phyloP scores from a whole-genome alignment of 2,113 vertebrate species.

The Connochaetes taurinus region DNA sequence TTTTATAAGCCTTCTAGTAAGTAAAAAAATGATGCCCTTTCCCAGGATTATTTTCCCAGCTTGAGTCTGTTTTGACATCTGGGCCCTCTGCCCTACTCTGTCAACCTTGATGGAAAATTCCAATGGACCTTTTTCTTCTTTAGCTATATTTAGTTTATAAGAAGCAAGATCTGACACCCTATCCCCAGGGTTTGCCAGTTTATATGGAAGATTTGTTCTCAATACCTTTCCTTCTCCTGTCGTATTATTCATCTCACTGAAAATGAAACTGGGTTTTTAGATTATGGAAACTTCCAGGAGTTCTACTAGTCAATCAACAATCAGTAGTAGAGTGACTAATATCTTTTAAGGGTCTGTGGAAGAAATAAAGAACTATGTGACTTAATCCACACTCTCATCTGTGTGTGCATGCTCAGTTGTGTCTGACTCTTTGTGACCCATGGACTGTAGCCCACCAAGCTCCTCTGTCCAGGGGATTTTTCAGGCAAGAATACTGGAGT shows the following conservation, averaged over 20 bases:
- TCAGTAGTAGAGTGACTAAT: neutral
- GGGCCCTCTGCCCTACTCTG: neutral
- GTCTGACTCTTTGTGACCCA: neutral
- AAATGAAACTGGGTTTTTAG: neutral
- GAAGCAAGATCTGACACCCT: neutral
- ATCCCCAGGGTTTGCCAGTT: neutral
- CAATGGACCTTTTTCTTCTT: neutral
- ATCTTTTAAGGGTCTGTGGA: neutral
- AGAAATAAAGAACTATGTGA: neutral
- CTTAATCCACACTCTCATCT: neutral
- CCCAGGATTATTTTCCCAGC: neutral
- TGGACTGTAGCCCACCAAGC: neutral
- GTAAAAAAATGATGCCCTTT: neutral
- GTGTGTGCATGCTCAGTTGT: neutral
- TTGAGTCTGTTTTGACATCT: neutral
- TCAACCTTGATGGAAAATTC: conserved; percentile 54
- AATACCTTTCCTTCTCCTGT: neutral
- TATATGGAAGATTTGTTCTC: neutral
- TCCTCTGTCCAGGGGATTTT: neutral
- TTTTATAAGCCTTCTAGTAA: neutral
- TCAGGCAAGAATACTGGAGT: neutral
- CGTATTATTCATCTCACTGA: neutral
- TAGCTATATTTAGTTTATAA: conserved; percentile 8
- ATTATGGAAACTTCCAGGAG: neutral
- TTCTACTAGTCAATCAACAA: neutral